These are phyloP conservation scores for Sebastes reedi DNA, from an alignment of 2,797 vertebrate genomes.

Conservation along the genomic window DNA sequence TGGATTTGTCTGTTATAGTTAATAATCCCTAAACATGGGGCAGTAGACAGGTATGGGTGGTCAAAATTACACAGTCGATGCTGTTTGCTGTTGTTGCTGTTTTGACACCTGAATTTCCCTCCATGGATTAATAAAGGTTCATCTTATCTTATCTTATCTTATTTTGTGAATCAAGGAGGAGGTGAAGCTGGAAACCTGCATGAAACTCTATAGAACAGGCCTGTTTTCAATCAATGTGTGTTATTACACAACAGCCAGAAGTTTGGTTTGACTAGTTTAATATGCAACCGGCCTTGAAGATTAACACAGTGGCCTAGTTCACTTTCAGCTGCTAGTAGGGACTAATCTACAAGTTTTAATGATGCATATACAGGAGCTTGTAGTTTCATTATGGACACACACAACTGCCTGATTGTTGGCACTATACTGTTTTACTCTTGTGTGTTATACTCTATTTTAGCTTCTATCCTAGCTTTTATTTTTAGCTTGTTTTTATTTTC, in stretches of 20 bases:
- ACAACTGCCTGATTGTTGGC: not conserved
- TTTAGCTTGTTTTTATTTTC: no score
- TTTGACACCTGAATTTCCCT: no score
- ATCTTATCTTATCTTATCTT: no score
- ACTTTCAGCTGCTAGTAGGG: slow-evolving; percentile 7
- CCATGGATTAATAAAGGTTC: accelerated
- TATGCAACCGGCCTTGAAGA: slow-evolving; percentile 54
- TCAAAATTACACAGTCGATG: not conserved
- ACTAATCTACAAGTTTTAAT: slow-evolving; percentile 37
- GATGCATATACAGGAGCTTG: not conserved
- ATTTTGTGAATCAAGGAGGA: no score
- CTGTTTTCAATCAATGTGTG: not conserved
- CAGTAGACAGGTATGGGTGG: not conserved
- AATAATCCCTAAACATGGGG: not conserved
- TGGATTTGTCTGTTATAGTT: not conserved
- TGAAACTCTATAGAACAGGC: not conserved
- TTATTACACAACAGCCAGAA: slow-evolving; percentile 2
- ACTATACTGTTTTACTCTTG: not conserved
- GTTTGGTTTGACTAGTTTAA: slow-evolving; percentile 16
- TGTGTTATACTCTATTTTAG: no score
- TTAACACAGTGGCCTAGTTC: slow-evolving; percentile 61
- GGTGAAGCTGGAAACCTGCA: not conserved
- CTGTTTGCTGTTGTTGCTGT: no score
- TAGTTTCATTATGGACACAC: not conserved
- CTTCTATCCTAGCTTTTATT: no score